Percentiles rank a stretch among this genome's conserved stretches.
Conservation (phyloP, 2,113 vertebrate species). For the Epinephelus lanceolatus region DNA sequence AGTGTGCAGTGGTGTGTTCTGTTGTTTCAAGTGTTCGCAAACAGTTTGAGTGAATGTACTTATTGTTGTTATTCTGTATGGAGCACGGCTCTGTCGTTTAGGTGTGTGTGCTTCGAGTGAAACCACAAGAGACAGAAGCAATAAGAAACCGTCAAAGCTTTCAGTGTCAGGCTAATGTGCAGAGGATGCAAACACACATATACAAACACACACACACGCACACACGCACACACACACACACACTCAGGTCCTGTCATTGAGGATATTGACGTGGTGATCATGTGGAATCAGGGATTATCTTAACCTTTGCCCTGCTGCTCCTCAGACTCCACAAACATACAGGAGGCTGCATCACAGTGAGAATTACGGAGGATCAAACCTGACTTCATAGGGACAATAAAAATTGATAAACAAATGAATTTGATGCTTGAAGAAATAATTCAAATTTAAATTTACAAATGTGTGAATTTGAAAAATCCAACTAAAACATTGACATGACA, state of each 20-base stretch:
- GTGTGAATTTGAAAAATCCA: neutral
- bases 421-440: neutral
- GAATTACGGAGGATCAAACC: constrained; percentile 9
- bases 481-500: neutral
- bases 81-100: neutral
- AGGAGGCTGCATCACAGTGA: constrained; percentile 38
- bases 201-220: constrained; percentile 37
- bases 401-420: neutral
- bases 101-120: constrained; percentile 19
- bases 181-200: constrained; percentile 41
- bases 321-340: constrained; percentile 71
- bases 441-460: neutral
- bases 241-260: constrained; percentile 54
- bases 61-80: constrained; percentile 13
- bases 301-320: constrained; percentile 80
- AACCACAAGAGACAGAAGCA: constrained; percentile 42
- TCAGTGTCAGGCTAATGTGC: constrained; percentile 32
- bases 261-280: constrained; percentile 76
- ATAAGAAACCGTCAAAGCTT: constrained; percentile 47
- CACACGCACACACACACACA: constrained; percentile 34
- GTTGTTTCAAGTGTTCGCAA: constrained; percentile 57
- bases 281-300: constrained; percentile 79
- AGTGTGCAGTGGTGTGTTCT: constrained; percentile 18
- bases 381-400: neutral
- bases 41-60: constrained; percentile 36